A percentile compares a stretch with the other conserved stretches of the same genome.
These are phyloP conservation scores for Euphydryas editha DNA, from an alignment of 2,888 invertebrate species.

Conservation along the genomic window DNA sequence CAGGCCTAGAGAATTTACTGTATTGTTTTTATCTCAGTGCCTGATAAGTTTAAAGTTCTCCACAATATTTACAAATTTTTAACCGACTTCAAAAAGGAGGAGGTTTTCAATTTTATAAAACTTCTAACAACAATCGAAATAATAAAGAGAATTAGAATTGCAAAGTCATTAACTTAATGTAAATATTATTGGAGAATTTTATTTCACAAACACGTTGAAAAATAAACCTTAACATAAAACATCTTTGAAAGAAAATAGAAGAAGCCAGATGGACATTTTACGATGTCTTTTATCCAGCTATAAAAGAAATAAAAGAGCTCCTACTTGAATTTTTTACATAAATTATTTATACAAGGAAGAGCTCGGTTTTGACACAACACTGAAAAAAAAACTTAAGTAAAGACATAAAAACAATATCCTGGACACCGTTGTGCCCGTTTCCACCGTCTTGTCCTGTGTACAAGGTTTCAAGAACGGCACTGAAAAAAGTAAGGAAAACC, in stretches of 20 bases:
- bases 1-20: conserved; percentile 66
- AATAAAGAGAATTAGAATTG: conserved; percentile 1
- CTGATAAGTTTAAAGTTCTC: conserved; percentile 53
- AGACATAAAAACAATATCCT: conserved; percentile 47
- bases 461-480: conserved; percentile 74
- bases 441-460: conserved; percentile 76
- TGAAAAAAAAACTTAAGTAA: conserved; percentile 58
- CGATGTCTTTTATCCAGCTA: conserved; percentile 51
- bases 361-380: conserved; percentile 50
- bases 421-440: conserved; percentile 61
- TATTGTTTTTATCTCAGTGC: conserved; percentile 65
- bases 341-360: conserved; percentile 18
- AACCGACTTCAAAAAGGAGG: no score
- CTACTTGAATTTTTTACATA: conserved; percentile 8
- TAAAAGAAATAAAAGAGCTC: conserved; percentile 41
- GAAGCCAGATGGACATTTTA: conserved; percentile 46
- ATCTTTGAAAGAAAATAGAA: conserved; percentile 32
- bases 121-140: neutral
- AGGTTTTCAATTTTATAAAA: neutral
- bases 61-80: conserved; percentile 32
- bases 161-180: no score
- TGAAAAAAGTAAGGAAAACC: conserved; percentile 45
- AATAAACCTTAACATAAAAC: conserved; percentile 44
- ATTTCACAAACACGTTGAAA: conserved; percentile 45
- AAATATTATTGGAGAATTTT: conserved; percentile 51